Base-by-base conservation (phyloP, 2,113 vertebrate species). In the Phalacrocorax carbo region DNA sequence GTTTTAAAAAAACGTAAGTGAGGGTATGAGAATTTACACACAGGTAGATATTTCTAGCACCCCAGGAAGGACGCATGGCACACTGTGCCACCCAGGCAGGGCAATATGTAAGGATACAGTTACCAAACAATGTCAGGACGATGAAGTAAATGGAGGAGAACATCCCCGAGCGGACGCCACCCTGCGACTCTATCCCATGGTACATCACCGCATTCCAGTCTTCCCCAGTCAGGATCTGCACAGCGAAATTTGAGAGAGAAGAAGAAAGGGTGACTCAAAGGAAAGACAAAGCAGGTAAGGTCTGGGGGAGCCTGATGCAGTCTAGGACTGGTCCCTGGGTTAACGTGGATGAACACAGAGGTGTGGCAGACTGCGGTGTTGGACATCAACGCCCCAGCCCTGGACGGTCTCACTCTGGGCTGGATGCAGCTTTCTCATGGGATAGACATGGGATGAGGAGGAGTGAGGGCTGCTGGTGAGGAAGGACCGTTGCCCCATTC, bases 161-260 rank as follows among this genome's bases (percentile, higher is more conserved):
- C 99, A 99, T 99, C 68, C 99, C 99, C 22, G 98, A 97, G 44
- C 97, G 99, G 64, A 99, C 99, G 0, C 99, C 99, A 0, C 99
- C 99, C 60, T 99, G 99, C 0, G 99, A 99, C 48, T 99, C 98
- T 2, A 99, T 99, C 40, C 99, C 99, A 2, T 99, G 99, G 87
- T 99, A 99, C 99, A 99, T 99, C 82, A 99, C 99, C 0, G 98
- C 99, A 0, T 99, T 99, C 99, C 99, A 99, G 97, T 99, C 99
- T 40, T 99, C 99, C 10, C 99, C 99, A 0, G 99, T 99, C 70
- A 99, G 98, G 96, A 99, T 99, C 99, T 99, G 96, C 25, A 71
- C 8, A 34, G 69, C 0, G 0, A 57, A 26, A 58, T 20, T 8
- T 3, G 16, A 51, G 32, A 76, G 17, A 55, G n/a, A 78, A 15